Evolutionary conservation across 2,113 vertebrate species (phyloP), one percentile per base, ranked within the genome.

Genomic region (Tricholaema leucomelas): DNA sequence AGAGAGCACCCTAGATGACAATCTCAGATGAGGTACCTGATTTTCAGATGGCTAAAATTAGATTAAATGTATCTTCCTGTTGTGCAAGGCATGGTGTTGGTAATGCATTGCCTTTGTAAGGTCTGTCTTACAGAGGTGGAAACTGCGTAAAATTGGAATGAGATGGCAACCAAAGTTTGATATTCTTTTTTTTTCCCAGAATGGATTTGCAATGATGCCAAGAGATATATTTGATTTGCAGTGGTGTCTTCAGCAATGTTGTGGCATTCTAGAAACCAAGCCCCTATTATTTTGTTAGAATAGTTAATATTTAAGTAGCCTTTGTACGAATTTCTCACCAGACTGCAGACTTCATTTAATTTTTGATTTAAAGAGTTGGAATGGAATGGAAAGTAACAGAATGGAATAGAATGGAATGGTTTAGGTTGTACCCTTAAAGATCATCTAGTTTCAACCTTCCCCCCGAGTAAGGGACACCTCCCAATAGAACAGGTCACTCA

Each of bases 21-120:
- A 6, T 33, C 50, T 91, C 1, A 2, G 4, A 48, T 85, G 55
- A 76, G 28, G 15, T 70, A 87, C 50, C 65, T 82, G 71, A 50
- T 13, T 81, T 73, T 67, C 31, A 79, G 10, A 38, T 63, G 40
- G 71, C 56, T 93, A 87, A 92, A 93, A 89, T 91, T 76, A 85
- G 55, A 81, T 67, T 3, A 67, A 88, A 89, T 76, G 17, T 46
- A 59, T 63, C 28, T 82, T 70, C 63, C 55, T 93, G 30, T 91
- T 73, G 66, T 87, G 71, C n/a, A 19, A 28, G 61, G 27, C 75
- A 30, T 30, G n/a, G 13, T 78, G 42, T 28, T 88, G 28, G 11
- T 79, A 63, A 66, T 40, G 33, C 4, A 7, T 72, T 81, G 28
- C 66, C 31, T 88, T 86, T 23, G 15, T 87, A 77, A 52, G 17